Percentiles rank a stretch among this genome's conserved stretches.
Evolutionary conservation across 2,888 invertebrate genomes (phyloP).

Genomic region (Stenolophus ochropezus): DNA sequence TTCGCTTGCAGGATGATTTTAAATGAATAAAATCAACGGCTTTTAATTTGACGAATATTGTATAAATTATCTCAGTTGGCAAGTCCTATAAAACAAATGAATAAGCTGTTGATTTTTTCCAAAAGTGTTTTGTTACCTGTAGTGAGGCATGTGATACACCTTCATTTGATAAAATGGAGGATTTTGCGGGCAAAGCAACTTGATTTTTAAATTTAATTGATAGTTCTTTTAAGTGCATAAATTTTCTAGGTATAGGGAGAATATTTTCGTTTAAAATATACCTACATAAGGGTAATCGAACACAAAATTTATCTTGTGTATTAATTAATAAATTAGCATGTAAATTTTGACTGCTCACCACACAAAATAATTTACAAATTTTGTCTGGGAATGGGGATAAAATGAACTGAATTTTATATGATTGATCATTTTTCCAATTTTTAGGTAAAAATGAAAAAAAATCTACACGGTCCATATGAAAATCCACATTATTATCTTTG

Average conservation of each 20-base stretch:
- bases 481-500: conserved; percentile 62
- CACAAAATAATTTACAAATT: conserved; percentile 67
- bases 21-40: conserved; percentile 48
- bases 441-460: conserved; percentile 65
- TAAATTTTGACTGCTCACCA: conserved; percentile 67
- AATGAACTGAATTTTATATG: conserved; percentile 66
- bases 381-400: conserved; percentile 65
- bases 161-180: conserved; percentile 62
- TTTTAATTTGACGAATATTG: conserved; percentile 60
- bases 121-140: conserved; percentile 31
- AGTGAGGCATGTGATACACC: conserved; percentile 3
- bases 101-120: not conserved
- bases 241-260: conserved; percentile 60
- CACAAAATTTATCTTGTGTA: conserved; percentile 64
- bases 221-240: conserved; percentile 68
- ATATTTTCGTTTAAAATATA: conserved; percentile 64
- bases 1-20: conserved; percentile 18
- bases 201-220: conserved; percentile 68
- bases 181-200: conserved; percentile 68
- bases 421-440: conserved; percentile 65
- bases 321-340: conserved; percentile 68
- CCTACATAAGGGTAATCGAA: conserved; percentile 67
- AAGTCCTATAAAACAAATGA: conserved; percentile 56
- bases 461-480: conserved; percentile 66
- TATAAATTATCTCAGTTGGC: conserved; percentile 62